Conservation (phyloP, 1,140 invertebrate genomes). For the Papilio helenus region DNA sequence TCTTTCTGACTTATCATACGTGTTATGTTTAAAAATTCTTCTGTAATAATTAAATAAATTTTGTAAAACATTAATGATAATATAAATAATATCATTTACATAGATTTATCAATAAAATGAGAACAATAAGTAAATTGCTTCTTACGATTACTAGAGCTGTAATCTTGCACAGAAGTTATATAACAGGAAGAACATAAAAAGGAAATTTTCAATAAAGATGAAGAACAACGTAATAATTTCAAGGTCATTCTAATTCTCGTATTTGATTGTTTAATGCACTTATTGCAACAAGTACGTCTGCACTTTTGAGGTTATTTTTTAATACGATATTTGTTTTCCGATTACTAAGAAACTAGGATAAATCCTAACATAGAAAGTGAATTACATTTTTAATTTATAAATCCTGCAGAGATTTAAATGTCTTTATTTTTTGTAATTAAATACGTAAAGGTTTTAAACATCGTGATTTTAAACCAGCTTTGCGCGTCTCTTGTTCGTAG, state of each 20-base stretch:
- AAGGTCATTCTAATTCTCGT: not conserved
- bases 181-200: not conserved
- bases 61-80: no score
- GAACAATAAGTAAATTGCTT: not conserved
- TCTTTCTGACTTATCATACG: no score
- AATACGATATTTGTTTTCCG: no score
- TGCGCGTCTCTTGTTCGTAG: not conserved
- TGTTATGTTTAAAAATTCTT: no score
- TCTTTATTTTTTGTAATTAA: not conserved
- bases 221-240: not conserved
- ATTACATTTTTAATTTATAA: no score
- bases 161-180: not conserved
- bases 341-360: no score
- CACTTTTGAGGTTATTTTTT: not conserved
- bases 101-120: not conserved
- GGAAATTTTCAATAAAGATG: constrained; percentile 4
- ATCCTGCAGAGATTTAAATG: no score
- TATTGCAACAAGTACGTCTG: not conserved
- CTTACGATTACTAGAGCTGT: not conserved
- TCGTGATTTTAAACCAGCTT: not conserved
- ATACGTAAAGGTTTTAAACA: not conserved
- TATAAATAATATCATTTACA: not conserved
- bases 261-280: constrained; percentile 7
- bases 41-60: no score
- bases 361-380: no score